These are phyloP conservation scores for Drosophila neonasuta DNA, from an alignment of 2,888 invertebrate genomes.

Conservation along the genomic window DNA sequence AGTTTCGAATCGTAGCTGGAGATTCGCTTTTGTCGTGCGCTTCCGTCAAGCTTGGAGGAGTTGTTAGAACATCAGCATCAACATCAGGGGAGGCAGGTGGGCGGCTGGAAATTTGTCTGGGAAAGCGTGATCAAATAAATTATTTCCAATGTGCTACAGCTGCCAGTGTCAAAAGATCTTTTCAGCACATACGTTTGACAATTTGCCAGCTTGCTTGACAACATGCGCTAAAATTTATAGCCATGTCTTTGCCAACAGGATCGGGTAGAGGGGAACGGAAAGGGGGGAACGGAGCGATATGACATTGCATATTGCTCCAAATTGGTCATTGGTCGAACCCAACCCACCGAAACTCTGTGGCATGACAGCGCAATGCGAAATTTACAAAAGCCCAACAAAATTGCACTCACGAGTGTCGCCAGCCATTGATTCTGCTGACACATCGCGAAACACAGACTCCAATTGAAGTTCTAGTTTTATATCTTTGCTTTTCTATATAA, in stretches of 20 bases:
- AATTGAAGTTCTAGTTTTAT: constrained; percentile 6
- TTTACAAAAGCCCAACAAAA: constrained; percentile 44
- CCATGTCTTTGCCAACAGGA: constrained; percentile 40
- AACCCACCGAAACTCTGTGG: constrained; percentile 35
- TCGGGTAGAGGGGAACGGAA: background rate
- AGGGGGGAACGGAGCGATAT: constrained; percentile 27
- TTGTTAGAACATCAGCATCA: background rate
- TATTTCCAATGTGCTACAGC: constrained; percentile 45
- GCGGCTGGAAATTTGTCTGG: constrained; percentile 26
- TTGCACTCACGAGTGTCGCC: constrained; percentile 33
- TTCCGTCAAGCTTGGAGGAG: constrained; percentile 57
- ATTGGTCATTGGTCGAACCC: constrained; percentile 33
- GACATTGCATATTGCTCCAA: constrained; percentile 58
- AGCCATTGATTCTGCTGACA: constrained; percentile 31
- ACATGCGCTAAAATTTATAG: constrained; percentile 64
- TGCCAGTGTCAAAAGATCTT: constrained; percentile 71
- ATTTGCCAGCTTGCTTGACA: constrained; percentile 60
- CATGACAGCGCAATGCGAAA: constrained; percentile 40
- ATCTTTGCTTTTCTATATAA: constrained; percentile 7
- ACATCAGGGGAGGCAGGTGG: background rate
- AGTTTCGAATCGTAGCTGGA: constrained; percentile 33
- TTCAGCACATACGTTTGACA: constrained; percentile 61
- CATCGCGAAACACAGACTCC: constrained; percentile 12
- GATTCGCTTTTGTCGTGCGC: constrained; percentile 63
- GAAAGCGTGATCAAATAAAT: constrained; percentile 72